Conservation (phyloP, 2,113 vertebrate genomes). For the Conger conger region DNA sequence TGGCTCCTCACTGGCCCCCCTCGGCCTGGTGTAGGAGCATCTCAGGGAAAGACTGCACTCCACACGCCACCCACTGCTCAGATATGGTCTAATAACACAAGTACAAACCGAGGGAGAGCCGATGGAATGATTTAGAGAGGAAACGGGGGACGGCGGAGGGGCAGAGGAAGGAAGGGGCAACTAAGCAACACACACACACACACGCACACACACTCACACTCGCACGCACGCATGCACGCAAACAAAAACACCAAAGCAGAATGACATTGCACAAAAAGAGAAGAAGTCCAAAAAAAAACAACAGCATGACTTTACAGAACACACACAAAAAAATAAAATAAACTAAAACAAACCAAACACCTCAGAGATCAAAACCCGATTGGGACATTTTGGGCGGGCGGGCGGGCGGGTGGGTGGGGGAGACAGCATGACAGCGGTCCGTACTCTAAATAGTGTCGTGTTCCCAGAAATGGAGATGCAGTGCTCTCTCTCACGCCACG, state of each 20-base stretch:
- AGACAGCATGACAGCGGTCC: too few species aligned
- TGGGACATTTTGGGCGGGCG: neutral
- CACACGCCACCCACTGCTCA: slow-evolving; percentile 11
- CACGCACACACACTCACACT: neutral
- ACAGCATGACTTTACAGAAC: neutral
- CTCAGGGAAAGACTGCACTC: slow-evolving; percentile 21
- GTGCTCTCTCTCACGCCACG: too few species aligned
- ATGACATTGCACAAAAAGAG: slow-evolving; percentile 10
- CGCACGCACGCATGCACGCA: too few species aligned
- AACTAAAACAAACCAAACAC: neutral
- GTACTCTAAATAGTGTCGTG: too few species aligned
- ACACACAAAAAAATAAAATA: neutral
- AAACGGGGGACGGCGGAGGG: slow-evolving; percentile 31
- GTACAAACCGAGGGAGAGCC: slow-evolving; percentile 45
- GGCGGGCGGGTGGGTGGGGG: neutral
- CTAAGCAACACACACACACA: neutral
- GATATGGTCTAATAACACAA: slow-evolving; percentile 29
- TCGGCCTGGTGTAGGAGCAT: neutral
- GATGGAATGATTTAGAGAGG: slow-evolving; percentile 54
- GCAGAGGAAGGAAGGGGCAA: slow-evolving; percentile 10
- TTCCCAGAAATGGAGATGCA: too few species aligned
- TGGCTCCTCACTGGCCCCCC: neutral
- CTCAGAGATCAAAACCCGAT: neutral
- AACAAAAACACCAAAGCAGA: neutral
- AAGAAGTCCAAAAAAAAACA: slow-evolving; percentile 15